Base-by-base conservation (phyloP, 2,888 invertebrate genomes). In the Gandaritis pyraliata region DNA sequence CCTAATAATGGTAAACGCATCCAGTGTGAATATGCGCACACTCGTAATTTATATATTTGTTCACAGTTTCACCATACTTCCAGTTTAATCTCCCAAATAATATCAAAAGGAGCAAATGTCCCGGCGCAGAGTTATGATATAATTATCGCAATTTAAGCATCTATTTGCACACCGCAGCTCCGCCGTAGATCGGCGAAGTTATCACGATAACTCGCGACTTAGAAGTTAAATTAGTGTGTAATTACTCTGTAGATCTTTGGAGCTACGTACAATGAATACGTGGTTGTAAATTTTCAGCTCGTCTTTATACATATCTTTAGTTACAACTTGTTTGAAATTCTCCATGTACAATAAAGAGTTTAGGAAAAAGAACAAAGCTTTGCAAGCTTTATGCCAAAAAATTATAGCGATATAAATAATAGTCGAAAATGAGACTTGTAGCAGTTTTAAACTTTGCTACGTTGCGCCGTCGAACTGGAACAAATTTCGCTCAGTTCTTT, bases 141-240 rank as follows among this genome's bases (percentile, higher is more conserved):
- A 60, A 64, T 64, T 64, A 64, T 64, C 60, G 50, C 54, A 64
- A 60, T 64, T 60, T 64, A 54, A 54, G 49, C 60, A 64, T 60
- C 60, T 57, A 64, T 60, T 64, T 57, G 60, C 56, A 39, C 49
- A 60, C 64, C 60, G 49, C 57, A 49, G 45, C 36, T 43, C 48
- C 58, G 48, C 43, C 43, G 53, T 54, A 53, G 49, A 54, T 48
- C 48, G 41, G 33, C 30, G 47, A 53, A 62, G 53, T 62, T 62
- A 45, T 49, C 54, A 50, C 38, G 50, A 55, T 60, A 55, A 55
- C 50, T 49, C 38, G 54, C 13, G 36, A 56, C 33, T 39, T 49
- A 52, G 33, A 57, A 30, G 38, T 64, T 54, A 54, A 53, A 59
- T 64, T 50, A 56, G 52, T 48, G 52, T 51, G 59, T 52, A 56